A percentile compares a stretch with the other conserved stretches of the same genome.
Conservation (phyloP, 2,113 vertebrate genomes). For the Sinocyclocheilus rhinocerous region DNA sequence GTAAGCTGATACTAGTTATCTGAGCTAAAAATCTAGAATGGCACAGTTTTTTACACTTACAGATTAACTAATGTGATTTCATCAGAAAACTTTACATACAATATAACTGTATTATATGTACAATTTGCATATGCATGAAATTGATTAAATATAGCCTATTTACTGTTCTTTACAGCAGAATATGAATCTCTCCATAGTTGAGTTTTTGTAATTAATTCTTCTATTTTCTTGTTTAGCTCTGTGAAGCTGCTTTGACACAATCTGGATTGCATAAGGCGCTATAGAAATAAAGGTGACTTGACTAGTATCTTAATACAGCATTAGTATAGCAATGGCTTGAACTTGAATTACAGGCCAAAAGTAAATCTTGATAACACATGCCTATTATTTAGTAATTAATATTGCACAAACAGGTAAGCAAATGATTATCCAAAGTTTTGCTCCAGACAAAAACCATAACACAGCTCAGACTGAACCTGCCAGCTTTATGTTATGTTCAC, state of each 20-base stretch:
- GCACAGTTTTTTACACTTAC: no score
- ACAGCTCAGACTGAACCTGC: no score
- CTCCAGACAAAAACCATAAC: no score
- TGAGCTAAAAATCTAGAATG: no score
- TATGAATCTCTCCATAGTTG: neutral
- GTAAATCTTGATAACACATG: neutral
- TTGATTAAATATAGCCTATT: no score
- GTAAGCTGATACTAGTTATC: no score
- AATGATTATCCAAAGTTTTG: no score
- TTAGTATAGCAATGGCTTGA: neutral
- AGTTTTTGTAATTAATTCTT: neutral
- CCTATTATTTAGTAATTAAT: neutral
- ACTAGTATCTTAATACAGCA: neutral
- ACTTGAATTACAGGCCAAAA: neutral
- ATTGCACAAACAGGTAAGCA: neutral
- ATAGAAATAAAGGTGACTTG: neutral
- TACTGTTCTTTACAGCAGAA: neutral
- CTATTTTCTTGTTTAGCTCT: neutral
- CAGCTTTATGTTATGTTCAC: no score
- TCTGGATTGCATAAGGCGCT: neutral
- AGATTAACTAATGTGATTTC: no score
- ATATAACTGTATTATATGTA: no score
- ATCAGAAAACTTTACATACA: no score
- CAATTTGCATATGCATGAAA: no score
- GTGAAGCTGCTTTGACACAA: neutral